phyloP scores from a whole-genome alignment of 2,797 vertebrate species.

The Discoglossus pictus region DNA sequence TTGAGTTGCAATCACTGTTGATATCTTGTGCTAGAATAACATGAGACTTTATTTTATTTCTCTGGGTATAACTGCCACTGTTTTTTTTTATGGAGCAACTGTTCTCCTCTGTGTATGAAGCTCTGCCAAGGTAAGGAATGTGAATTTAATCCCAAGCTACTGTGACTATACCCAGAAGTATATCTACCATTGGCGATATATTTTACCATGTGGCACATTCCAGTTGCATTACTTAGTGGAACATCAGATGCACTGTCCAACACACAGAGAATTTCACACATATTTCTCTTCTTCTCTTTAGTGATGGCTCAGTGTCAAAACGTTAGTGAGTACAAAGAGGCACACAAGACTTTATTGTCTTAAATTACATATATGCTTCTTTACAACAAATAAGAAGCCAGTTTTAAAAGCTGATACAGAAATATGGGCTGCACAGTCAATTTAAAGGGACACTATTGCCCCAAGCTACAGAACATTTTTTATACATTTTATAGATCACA shows the following conservation, averaged over 20 bases:
- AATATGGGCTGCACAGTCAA: too few relatives aligned
- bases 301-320: not conserved
- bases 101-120: conserved; percentile 14
- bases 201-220: conserved; percentile 27
- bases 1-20: too few relatives aligned
- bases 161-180: not conserved
- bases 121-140: conserved; percentile 11
- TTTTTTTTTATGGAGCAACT: conserved; percentile 2
- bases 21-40: too few relatives aligned
- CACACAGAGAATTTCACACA: not conserved
- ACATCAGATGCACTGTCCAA: not conserved
- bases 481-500: too few relatives aligned
- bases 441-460: too few relatives aligned
- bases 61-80: too few relatives aligned
- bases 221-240: not conserved
- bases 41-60: too few relatives aligned
- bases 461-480: too few relatives aligned
- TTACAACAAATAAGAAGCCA: conserved; percentile 1
- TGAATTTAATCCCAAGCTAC: conserved; percentile 6
- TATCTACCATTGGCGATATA: conserved; percentile 2
- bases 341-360: not conserved
- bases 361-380: not conserved
- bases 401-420: too few relatives aligned
- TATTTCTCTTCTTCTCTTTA: too few relatives aligned
- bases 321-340: not conserved